Evolutionary conservation across 2,113 vertebrate species (phyloP).

Genomic region (Heterochromis multidens): DNA sequence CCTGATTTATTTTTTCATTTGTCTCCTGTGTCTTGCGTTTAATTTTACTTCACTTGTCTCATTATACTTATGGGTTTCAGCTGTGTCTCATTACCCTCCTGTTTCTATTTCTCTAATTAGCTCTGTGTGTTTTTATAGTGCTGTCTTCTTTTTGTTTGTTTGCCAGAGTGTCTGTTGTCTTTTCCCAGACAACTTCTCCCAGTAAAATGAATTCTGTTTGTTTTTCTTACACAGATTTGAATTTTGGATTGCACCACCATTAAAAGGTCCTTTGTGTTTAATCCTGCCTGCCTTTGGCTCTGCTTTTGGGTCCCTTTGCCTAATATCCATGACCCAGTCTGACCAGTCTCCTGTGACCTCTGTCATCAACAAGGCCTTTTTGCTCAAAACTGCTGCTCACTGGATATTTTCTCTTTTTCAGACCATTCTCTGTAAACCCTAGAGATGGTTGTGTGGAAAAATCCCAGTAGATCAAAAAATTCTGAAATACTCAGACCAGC

Average conservation of each 20-base stretch:
- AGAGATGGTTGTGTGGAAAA: background rate
- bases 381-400: background rate
- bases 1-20: background rate
- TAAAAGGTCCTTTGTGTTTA: background rate
- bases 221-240: background rate
- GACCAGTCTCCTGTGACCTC: background rate
- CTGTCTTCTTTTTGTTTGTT: background rate
- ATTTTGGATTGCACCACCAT: background rate
- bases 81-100: background rate
- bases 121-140: background rate
- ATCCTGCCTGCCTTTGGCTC: background rate
- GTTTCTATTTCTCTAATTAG: background rate
- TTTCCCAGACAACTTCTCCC: background rate
- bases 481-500: background rate
- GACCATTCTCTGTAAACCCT: too few relatives aligned
- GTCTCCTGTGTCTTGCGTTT: background rate
- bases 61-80: background rate
- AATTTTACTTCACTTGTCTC: fast-evolving
- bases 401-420: background rate
- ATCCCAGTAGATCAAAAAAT: background rate
- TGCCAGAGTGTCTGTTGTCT: background rate
- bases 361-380: background rate
- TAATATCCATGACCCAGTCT: too few relatives aligned
- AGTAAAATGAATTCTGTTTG: background rate
- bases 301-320: background rate